Conservation (phyloP, 2,113 vertebrate genomes). For the Phylloscopus whistleri region DNA sequence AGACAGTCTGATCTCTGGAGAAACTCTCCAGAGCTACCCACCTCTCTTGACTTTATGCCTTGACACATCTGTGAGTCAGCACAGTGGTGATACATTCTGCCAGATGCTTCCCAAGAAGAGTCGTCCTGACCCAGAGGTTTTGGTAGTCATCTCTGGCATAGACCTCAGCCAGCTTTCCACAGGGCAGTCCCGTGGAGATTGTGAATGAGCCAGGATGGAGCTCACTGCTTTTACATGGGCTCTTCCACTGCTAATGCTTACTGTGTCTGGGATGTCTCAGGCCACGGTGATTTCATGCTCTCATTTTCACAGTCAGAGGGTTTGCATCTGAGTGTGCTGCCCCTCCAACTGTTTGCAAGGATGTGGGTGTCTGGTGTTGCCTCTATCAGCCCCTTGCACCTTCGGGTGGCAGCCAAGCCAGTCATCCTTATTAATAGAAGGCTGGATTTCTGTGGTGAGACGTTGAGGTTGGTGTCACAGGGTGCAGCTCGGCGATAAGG, state of each 20-base stretch:
- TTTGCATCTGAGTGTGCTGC: background rate
- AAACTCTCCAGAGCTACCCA: background rate
- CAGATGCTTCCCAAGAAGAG: background rate
- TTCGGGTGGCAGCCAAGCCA: background rate
- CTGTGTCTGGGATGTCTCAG: background rate
- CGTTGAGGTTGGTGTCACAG: conserved; percentile 57
- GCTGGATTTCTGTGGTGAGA: conserved; percentile 64
- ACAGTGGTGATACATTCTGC: background rate
- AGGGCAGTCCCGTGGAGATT: background rate
- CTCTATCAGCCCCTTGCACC: conserved; percentile 44
- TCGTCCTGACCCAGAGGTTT: background rate
- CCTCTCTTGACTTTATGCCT: background rate
- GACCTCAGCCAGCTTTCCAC: background rate
- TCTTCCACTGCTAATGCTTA: background rate
- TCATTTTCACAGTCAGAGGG: background rate
- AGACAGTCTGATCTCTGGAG: background rate
- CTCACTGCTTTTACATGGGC: background rate
- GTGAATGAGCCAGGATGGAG: background rate
- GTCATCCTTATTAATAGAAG: conserved; percentile 49
- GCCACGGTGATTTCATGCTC: background rate
- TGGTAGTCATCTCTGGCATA: conserved; percentile 31
- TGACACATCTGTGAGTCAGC: conserved; percentile 51
- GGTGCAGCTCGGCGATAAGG: conserved; percentile 14
- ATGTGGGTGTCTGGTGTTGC: conserved; percentile 11
- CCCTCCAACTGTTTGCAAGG: background rate